Base-by-base conservation (phyloP, 2,113 vertebrate species). In the Piliocolobus tephrosceles region DNA sequence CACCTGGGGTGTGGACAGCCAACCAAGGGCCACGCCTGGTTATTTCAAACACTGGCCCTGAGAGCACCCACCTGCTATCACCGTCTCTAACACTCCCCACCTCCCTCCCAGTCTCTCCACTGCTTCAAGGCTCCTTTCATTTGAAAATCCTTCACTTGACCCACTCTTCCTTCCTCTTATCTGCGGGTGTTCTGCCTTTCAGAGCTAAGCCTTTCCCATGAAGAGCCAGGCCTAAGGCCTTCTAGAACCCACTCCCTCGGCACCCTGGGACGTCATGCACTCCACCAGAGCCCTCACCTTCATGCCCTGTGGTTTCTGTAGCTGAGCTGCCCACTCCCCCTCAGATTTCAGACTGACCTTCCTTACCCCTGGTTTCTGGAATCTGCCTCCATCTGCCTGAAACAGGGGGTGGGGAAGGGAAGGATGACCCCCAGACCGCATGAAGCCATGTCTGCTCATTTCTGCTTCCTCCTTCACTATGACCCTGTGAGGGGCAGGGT, bases 351-450 rank as follows among this genome's bases (percentile, higher is more conserved):
- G 5, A 27, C 45, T 43, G 6, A 20, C 30, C 27, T 55, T 55
- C 50, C 13, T n/a, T 8, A 5, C 5, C 0, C 43, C n/a, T 35
- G 32, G 66, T 11, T 17, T 52, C 27, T 75, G 66, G 57, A 17
- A 22, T 55, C 38, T 79, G 25, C 3, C 64, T 32, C 55, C 22
- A 20, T 40, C 32, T 11, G 2, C 52, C 38, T 38, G 57, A 70
- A 30, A 35, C 58, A 50, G 5, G 30, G 38, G 25, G 18, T 73
- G 5, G 20, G 4, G 11, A 40, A 66, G 17, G 45, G 30, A 38
- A 32, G 0, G 10, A 1, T 9, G 45, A 47, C 0, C 57, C 52
- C 2, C 13, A 50, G 73, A 4, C 7, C 1, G 0, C 0, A 0
- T 0, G 4, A 68, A 32, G 70, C 23, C 22, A 61, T 12, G 5